phyloP scores from a whole-genome alignment of 2,113 vertebrate species.

The Melanostigma gelatinosum region DNA sequence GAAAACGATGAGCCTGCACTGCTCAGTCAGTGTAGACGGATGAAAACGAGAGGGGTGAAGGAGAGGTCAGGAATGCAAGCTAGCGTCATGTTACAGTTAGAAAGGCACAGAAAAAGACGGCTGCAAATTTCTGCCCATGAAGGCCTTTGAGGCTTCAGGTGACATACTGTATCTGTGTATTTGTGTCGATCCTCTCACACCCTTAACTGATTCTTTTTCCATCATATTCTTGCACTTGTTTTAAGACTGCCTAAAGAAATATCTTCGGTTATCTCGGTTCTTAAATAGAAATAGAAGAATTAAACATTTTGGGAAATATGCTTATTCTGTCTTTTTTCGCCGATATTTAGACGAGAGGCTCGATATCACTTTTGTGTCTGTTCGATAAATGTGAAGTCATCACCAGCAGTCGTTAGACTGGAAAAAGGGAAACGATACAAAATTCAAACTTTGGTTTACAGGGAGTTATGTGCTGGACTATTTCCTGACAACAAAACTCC shows the following conservation, averaged over 20 bases:
- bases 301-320: background rate
- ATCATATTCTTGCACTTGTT: background rate
- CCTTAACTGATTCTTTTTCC: too few species aligned
- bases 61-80: constrained; percentile 48
- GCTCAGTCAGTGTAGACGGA: constrained; percentile 25
- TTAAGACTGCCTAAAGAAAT: background rate
- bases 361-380: background rate
- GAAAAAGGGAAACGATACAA: background rate
- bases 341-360: background rate
- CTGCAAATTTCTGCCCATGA: constrained; percentile 34
- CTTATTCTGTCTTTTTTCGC: background rate
- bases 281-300: background rate
- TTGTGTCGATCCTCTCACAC: background rate
- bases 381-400: background rate
- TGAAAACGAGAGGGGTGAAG: constrained; percentile 28
- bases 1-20: constrained; percentile 5
- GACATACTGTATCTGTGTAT: background rate
- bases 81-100: constrained; percentile 39
- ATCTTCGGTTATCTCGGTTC: background rate
- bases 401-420: background rate
- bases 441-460: background rate
- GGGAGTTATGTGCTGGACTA: too few species aligned
- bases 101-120: constrained; percentile 24
- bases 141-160: constrained; percentile 6
- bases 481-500: background rate